phyloP scores from a whole-genome alignment of 2,113 vertebrate genomes.

The Gnathonemus echidnorhynchus region DNA sequence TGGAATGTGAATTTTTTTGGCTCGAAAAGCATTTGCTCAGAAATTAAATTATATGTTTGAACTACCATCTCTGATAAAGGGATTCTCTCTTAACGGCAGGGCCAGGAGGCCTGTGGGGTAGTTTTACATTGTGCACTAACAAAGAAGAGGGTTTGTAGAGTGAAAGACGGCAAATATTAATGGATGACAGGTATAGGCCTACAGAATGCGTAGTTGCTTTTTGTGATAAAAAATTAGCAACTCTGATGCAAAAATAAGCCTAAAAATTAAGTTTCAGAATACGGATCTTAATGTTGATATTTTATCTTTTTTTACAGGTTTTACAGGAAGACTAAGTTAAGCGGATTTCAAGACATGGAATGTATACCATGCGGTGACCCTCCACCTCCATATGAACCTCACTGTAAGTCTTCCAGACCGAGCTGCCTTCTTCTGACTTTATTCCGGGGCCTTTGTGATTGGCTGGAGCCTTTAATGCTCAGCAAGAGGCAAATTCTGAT shows the following conservation, averaged over 20 bases:
- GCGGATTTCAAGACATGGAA: constrained; percentile 96
- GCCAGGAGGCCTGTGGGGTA: background rate
- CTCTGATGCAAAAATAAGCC: background rate
- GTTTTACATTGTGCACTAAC: background rate
- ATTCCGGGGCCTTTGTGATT: background rate
- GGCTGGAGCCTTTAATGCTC: background rate
- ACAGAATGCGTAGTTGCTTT: background rate
- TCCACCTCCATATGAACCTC: constrained; percentile 87
- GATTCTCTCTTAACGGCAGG: background rate
- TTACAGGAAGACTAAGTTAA: constrained; percentile 93
- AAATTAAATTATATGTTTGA: background rate
- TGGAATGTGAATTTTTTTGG: background rate
- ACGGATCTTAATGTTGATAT: background rate
- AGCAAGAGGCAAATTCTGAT: background rate
- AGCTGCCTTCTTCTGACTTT: background rate
- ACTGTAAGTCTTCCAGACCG: constrained; percentile 72
- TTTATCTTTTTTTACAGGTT: constrained; percentile 60
- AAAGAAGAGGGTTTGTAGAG: background rate
- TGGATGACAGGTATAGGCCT: background rate
- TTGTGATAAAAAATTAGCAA: background rate
- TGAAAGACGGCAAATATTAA: background rate
- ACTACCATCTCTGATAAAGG: background rate
- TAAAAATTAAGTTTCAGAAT: background rate
- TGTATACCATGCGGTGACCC: constrained; percentile 91
- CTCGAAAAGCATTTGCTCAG: background rate